Conservation (phyloP, 2,113 vertebrate species). For the Oostethus manadensis region DNA sequence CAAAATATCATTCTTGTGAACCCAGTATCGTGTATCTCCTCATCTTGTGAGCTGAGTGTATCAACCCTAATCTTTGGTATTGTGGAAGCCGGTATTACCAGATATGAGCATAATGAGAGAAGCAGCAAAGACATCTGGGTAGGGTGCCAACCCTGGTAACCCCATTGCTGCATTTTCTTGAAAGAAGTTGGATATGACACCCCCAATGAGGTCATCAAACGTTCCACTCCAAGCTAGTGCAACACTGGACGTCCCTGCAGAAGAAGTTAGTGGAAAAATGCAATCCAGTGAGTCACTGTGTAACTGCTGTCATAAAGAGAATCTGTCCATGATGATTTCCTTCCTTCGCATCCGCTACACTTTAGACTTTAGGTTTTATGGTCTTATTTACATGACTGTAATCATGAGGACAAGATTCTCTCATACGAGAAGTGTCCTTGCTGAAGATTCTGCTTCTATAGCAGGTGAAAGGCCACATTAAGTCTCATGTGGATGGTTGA, state of each 20-base stretch:
- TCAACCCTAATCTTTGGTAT: too few relatives aligned
- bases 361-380: constrained; percentile 17
- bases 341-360: not conserved
- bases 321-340: not conserved
- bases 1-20: not conserved
- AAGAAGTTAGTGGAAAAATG: constrained; percentile 7
- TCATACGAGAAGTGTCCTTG: constrained; percentile 1
- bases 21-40: too few relatives aligned
- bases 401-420: not conserved
- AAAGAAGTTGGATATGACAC: constrained; percentile 70
- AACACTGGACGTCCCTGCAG: constrained; percentile 78
- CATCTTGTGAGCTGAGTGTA: too few relatives aligned
- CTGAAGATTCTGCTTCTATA: constrained; percentile 20
- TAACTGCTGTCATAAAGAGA: constrained; percentile 38
- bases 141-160: constrained; percentile 73
- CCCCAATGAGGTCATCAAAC: constrained; percentile 78
- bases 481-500: constrained; percentile 35
- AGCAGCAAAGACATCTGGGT: constrained; percentile 80
- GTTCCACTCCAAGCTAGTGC: constrained; percentile 82
- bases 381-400: not conserved
- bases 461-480: constrained; percentile 30
- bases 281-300: constrained; percentile 8
- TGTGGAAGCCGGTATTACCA: constrained; percentile 57
- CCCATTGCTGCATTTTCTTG: constrained; percentile 55
- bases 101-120: constrained; percentile 76